phyloP scores from a whole-genome alignment of 2,113 vertebrate genomes.

The Cyprinus carpio region DNA sequence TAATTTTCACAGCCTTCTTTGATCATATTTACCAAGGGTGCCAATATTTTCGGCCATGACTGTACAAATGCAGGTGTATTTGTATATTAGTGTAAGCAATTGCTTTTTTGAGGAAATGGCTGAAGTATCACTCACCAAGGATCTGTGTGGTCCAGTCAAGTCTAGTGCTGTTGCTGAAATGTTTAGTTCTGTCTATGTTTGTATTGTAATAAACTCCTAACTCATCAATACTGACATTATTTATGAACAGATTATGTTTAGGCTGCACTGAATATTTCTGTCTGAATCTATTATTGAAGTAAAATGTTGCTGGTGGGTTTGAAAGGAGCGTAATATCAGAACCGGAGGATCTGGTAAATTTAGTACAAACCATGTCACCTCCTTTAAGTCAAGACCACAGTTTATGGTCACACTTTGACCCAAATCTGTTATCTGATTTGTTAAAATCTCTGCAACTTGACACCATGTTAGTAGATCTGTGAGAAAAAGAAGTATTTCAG shows the following conservation, averaged over 20 bases:
- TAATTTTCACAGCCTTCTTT: too few species aligned
- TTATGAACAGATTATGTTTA: neutral
- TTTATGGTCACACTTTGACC: neutral
- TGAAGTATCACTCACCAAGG: neutral
- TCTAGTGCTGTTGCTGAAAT: neutral
- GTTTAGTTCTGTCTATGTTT: neutral
- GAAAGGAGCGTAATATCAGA: neutral
- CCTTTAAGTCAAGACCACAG: neutral
- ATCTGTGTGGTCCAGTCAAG: neutral
- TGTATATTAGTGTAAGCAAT: too few species aligned
- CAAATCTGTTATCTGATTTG: neutral
- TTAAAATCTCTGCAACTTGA: neutral
- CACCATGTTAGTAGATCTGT: neutral
- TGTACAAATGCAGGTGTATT: neutral
- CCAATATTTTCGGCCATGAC: too few species aligned
- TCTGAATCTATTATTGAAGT: neutral
- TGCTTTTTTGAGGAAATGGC: too few species aligned
- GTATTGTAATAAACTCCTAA: constrained; percentile 18
- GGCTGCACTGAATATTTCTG: constrained; percentile 2
- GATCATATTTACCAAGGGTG: too few species aligned
- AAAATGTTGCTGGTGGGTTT: neutral
- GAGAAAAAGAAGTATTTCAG: neutral
- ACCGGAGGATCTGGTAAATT: neutral
- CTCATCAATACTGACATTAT: neutral
- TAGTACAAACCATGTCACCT: neutral